These are phyloP conservation scores for Drosophila siamana DNA, from an alignment of 2,888 invertebrate genomes.

Conservation along the genomic window DNA sequence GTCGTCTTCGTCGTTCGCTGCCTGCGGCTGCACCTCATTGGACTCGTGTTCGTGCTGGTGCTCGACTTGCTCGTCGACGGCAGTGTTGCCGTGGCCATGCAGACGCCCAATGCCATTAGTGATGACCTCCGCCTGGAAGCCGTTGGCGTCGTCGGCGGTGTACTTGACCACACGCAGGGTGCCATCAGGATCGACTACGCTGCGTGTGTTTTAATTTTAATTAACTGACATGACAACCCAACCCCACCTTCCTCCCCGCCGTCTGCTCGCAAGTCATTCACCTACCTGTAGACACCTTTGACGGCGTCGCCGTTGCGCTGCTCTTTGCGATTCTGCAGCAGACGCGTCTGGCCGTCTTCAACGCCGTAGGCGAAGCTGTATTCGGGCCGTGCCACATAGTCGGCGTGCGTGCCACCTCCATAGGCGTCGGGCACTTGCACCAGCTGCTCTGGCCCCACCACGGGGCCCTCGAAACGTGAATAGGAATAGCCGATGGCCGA, in stretches of 20 bases:
- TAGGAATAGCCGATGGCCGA: conserved; percentile 88
- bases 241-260: background rate
- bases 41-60: conserved; percentile 51
- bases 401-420: conserved; percentile 86
- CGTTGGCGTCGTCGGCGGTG: conserved; percentile 90
- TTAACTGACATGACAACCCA: conserved; percentile 50
- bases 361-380: conserved; percentile 92
- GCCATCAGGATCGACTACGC: conserved; percentile 91
- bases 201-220: conserved; percentile 68
- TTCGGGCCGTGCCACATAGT: conserved; percentile 91
- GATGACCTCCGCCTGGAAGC: conserved; percentile 88
- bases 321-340: conserved; percentile 91
- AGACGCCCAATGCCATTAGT: conserved; percentile 81
- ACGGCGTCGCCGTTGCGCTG: conserved; percentile 90
- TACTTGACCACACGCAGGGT: conserved; percentile 90
- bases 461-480: conserved; percentile 91
- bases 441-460: conserved; percentile 87
- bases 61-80: conserved; percentile 57
- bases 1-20: conserved; percentile 13
- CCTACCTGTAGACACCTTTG: conserved; percentile 89
- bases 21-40: background rate
- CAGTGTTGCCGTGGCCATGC: conserved; percentile 76
- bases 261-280: conserved; percentile 22
- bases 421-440: conserved; percentile 79
- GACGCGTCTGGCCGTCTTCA: conserved; percentile 90